Evolutionary conservation across 2,888 invertebrate species (phyloP).

Genomic region (Cataglyphis cursor): DNA sequence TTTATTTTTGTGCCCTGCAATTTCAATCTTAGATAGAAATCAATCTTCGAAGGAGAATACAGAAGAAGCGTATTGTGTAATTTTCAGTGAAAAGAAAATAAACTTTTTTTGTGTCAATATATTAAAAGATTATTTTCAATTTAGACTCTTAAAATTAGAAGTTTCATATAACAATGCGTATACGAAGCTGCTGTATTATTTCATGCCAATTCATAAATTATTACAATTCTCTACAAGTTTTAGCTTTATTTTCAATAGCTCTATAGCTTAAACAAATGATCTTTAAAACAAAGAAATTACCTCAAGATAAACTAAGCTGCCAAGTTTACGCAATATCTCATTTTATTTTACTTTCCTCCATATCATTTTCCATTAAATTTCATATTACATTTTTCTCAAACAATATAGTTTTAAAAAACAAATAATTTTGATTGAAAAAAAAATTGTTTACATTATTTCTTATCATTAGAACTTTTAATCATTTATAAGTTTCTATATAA

Average conservation of each 20-base stretch:
- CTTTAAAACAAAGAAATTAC: not conserved
- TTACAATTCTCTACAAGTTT: not conserved
- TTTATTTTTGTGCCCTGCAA: not conserved
- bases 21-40: not conserved
- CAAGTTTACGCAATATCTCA: not conserved
- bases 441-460: not conserved
- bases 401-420: not conserved
- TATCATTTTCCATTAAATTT: not conserved
- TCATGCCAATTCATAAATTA: not conserved
- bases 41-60: not conserved
- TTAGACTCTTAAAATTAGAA: not conserved
- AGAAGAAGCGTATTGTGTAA: not conserved
- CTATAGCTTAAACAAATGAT: not conserved
- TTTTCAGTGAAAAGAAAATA: conserved; percentile 3
- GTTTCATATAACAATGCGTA: not conserved
- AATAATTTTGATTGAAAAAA: not conserved
- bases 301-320: not conserved
- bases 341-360: not conserved
- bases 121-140: not conserved
- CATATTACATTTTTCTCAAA: not conserved
- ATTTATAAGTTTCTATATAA: not conserved
- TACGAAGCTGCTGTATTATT: not conserved
- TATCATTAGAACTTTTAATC: not conserved
- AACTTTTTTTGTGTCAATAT: not conserved
- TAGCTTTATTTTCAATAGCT: not conserved